Percentiles rank a stretch among this genome's conserved stretches.
Conservation (phyloP, 2,888 invertebrate species). For the Crepidodera aurea region DNA sequence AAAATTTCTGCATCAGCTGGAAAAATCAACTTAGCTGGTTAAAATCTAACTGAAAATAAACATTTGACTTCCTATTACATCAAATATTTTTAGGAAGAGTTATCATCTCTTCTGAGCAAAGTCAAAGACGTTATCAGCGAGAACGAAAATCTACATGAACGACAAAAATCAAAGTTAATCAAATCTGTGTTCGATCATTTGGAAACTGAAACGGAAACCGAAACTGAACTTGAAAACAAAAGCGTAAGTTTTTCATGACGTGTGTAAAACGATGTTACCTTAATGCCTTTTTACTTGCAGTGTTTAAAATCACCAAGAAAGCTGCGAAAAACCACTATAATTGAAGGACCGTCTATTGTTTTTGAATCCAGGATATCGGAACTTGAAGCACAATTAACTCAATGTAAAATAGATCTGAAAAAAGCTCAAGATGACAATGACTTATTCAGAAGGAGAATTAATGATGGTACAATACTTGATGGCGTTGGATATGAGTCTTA, state of each 20-base stretch:
- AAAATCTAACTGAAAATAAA: too few relatives aligned
- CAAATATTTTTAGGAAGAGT: constrained; percentile 73
- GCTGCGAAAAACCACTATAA: constrained; percentile 49
- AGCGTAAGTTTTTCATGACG: constrained; percentile 36
- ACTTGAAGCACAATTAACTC: constrained; percentile 82
- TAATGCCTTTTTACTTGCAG: constrained; percentile 30
- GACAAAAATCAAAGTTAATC: constrained; percentile 75
- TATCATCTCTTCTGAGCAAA: constrained; percentile 79
- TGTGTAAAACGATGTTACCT: not conserved
- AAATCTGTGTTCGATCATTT: constrained; percentile 70
- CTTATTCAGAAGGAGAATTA: constrained; percentile 60
- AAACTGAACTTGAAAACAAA: constrained; percentile 53
- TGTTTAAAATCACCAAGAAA: constrained; percentile 51
- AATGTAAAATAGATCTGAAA: constrained; percentile 78
- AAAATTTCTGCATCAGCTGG: too few relatives aligned
- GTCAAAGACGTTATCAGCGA: constrained; percentile 87
- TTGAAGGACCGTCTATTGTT: constrained; percentile 81
- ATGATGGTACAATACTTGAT: constrained; percentile 61
- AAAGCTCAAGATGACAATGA: constrained; percentile 75
- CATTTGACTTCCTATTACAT: too few relatives aligned
- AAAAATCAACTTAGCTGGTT: too few relatives aligned
- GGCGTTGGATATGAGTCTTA: constrained; percentile 69
- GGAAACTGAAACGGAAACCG: constrained; percentile 63
- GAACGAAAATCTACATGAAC: constrained; percentile 82
- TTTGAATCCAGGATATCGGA: constrained; percentile 87